Base-by-base conservation (phyloP, 2,113 vertebrate species). In the Pangasianodon hypophthalmus region DNA sequence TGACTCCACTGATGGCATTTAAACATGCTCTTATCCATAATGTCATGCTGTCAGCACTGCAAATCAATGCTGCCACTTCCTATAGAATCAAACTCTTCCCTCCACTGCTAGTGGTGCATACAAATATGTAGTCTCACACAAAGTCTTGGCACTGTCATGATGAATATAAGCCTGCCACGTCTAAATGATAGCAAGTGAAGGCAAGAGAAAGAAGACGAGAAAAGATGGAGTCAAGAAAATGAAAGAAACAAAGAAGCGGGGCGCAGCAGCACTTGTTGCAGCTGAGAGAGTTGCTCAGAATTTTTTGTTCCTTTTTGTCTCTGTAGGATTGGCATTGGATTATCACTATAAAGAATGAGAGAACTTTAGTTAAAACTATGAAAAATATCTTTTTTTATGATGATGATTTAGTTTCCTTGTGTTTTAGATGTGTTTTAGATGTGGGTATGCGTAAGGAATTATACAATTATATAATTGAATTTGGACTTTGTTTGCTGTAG, bases 51-150 rank as follows among this genome's bases (percentile, higher is more conserved):
- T 81, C 90, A 90, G 88, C 69, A 86, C 24, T n/a, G 69, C 88
- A 84, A 91, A 91, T 91, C 83, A 92, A 92, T 83, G 86, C 91
- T 92, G 91, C 67, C 91, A 92, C 88, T 92, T 90, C 87, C 88
- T 88, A 90, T 92, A 91, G 90, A 91, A 91, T 91, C 88, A 90
- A 91, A 91, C 90, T 32, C 80, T 88, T 92, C 90, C 80, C 87
- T 86, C 69, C 50, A 62, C 64, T 16, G 7, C 77, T 32, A 83
- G 83, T 11, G 48, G 82, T 92, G 90, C 91, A 92, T 91, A 64
- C 87, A 88, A 91, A 92, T 91, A 58, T 87, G 75, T 52, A 50
- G 19, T 56, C 73, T 84, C 54, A 86, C 52, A 13, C 85, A 86
- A 83, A 87, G 52, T 62, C 73, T 88, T 82, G 85, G 85, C 90